Evolutionary conservation across 2,797 vertebrate species (phyloP), one percentile per base, ranked within the genome.

Genomic region (Falco novaeseelandiae): DNA sequence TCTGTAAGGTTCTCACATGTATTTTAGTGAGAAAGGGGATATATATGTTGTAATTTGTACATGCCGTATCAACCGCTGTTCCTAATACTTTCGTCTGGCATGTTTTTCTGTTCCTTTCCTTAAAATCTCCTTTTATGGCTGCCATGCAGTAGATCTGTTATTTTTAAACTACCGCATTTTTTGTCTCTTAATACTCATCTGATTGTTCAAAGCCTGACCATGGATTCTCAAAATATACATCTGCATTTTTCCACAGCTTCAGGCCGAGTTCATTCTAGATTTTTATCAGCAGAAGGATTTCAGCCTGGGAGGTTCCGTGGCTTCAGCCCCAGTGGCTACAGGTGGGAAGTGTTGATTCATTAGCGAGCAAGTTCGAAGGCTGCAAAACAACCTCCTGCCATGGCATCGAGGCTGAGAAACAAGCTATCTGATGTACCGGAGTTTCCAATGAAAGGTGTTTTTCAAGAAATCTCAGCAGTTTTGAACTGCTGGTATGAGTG

Each of bases 101-200:
- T 44, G 89, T 94, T 95, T 96, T 95, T 95, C 77, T 81, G 76
- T 73, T 78, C 57, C 91, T 93, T 97, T 82, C 94, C 88, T 95
- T 96, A 81, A 87, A 96, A 87, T 97, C 95, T 95, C 92, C 95
- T 97, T 94, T 96, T 96, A 95, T 87, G 93, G 91, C 83, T 97
- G 91, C 65, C 80, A 89, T 3, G 80, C 95, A 96, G 82, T 67
- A 94, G 83, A 95, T 86, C 34, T 95, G 92, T 90, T 96, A 95
- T 85, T 96, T 97, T 96, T 96, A 97, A 96, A 97, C 89, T 82
- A 78, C 79, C 11, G 57, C 74, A 32, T 79, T 82, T 95, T 91
- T 93, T 85, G 69, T 61, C 91, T 86, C 80, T 57, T 94, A 92
- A 97, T 94, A 88, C 91, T 95, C 91, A 92, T 95, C 91, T 95